These are phyloP conservation scores for Decapterus maruadsi DNA, from an alignment of 2,797 vertebrate genomes.

Conservation along the genomic window DNA sequence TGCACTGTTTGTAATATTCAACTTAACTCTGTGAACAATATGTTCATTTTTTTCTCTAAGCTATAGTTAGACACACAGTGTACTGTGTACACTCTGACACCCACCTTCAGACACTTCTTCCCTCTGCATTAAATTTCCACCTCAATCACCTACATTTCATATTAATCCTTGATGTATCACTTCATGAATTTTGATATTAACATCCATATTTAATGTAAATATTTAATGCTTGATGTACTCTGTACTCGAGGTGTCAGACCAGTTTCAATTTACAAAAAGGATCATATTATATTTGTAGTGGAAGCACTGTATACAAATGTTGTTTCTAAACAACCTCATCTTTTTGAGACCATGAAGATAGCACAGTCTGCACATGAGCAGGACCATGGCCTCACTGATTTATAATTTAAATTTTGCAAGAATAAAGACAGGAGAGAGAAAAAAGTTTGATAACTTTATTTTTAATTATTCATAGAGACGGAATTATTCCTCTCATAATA, in stretches of 20 bases:
- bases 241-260: background rate
- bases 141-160: conserved; percentile 10
- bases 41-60: background rate
- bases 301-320: background rate
- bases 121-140: background rate
- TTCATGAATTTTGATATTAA: background rate
- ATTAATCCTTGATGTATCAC: background rate
- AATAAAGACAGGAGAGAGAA: conserved; percentile 44
- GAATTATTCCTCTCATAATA: conserved; percentile 81
- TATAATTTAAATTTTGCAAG: conserved; percentile 68
- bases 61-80: background rate
- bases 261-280: background rate
- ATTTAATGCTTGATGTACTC: background rate
- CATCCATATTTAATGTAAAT: background rate
- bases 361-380: conserved; percentile 44
- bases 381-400: conserved; percentile 61
- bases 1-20: background rate
- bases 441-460: conserved; percentile 74
- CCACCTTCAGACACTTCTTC: background rate
- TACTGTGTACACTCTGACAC: background rate
- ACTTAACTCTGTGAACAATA: background rate
- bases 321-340: conserved; percentile 20
- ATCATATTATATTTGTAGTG: background rate
- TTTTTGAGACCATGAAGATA: conserved; percentile 25
- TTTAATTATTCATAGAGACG: conserved; percentile 81